Evolutionary conservation across 2,888 invertebrate species (phyloP).

Genomic region (Exocentrus adspersus): DNA sequence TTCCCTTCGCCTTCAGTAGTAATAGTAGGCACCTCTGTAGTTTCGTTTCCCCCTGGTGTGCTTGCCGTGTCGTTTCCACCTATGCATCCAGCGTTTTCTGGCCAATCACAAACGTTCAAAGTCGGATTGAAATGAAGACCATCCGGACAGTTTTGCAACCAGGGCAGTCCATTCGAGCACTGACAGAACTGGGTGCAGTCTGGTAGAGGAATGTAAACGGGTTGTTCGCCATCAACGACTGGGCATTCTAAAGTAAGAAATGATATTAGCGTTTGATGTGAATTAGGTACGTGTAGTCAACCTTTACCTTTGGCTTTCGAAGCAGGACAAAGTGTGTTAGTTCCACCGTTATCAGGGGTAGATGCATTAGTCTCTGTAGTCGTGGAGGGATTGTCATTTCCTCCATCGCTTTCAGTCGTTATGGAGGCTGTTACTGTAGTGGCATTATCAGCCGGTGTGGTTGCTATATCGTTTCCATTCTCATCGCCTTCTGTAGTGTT

Average conservation of each 20-base stretch:
- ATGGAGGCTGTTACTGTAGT: background rate
- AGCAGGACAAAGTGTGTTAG: background rate
- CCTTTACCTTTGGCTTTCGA: background rate
- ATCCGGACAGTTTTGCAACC: conserved; percentile 38
- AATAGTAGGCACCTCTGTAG: no score
- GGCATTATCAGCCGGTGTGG: no score
- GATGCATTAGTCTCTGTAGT: background rate
- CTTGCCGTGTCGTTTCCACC: conserved; percentile 1
- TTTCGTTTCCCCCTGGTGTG: conserved; percentile 13
- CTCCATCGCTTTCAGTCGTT: background rate
- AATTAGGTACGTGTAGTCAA: background rate
- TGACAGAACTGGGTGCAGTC: conserved; percentile 43
- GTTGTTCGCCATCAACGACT: conserved; percentile 26
- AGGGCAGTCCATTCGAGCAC: conserved; percentile 41
- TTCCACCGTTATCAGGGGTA: background rate
- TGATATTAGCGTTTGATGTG: no score
- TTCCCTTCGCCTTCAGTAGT: background rate
- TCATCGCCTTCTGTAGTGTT: no score
- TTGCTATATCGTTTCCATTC: no score
- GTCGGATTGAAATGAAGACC: conserved; percentile 41
- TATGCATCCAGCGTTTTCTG: conserved; percentile 6
- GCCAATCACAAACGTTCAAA: conserved; percentile 45
- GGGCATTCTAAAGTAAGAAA: conserved; percentile 27
- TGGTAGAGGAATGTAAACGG: conserved; percentile 33
- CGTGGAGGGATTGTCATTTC: background rate